Conservation (phyloP, 2,888 invertebrate species). For the Ischnura elegans region DNA sequence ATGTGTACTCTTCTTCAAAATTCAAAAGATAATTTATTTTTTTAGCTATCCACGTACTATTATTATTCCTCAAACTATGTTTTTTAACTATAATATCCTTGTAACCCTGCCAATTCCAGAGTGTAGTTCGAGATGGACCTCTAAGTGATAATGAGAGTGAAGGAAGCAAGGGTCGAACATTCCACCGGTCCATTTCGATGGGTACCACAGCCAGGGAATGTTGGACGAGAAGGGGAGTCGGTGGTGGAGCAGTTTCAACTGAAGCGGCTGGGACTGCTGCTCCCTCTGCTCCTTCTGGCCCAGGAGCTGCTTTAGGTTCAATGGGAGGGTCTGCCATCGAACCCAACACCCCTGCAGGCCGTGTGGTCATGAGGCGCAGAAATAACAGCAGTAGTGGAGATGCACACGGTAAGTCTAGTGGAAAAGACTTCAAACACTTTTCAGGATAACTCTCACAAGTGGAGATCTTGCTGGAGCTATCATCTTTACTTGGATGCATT, state of each 20-base stretch:
- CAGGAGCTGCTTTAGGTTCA: slow-evolving; percentile 76
- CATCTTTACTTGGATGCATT: no score
- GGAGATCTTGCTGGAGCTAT: no score
- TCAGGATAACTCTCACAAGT: no score
- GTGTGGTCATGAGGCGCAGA: slow-evolving; percentile 83
- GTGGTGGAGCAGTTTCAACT: neutral
- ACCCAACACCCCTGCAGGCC: slow-evolving; percentile 81
- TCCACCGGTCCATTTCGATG: slow-evolving; percentile 94
- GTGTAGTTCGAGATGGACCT: slow-evolving; percentile 79
- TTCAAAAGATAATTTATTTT: no score
- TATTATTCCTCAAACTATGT: no score
- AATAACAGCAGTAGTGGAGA: slow-evolving; percentile 87
- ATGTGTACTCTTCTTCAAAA: no score
- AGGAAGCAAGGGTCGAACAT: slow-evolving; percentile 81
- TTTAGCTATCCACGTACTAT: no score
- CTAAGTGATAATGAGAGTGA: slow-evolving; percentile 80
- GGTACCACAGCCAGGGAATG: slow-evolving; percentile 79
- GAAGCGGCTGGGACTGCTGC: slow-evolving; percentile 13
- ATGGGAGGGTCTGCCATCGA: slow-evolving; percentile 59
- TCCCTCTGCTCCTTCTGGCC: slow-evolving; percentile 20
- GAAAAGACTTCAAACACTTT: no score
- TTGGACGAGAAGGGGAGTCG: slow-evolving; percentile 37
- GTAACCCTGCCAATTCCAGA: neutral
- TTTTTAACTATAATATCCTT: neutral
- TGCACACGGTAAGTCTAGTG: slow-evolving; percentile 76